Evolutionary conservation across 2,797 vertebrate genomes (phyloP).

Genomic region (Mormyrus hasselquistii): DNA sequence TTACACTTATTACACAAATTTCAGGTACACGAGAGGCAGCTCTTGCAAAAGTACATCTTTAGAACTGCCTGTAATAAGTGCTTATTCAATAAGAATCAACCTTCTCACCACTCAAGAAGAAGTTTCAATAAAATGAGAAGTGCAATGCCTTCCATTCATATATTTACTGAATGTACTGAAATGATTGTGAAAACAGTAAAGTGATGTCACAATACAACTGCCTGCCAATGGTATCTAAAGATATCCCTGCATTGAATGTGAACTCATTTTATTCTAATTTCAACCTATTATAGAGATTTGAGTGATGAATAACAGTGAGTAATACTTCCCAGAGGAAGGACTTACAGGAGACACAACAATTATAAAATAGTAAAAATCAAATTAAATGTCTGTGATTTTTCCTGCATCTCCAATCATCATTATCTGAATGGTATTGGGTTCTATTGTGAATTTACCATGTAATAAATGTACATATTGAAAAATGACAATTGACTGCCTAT

Average conservation of each 20-base stretch:
- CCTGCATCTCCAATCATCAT: background rate
- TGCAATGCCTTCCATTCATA: background rate
- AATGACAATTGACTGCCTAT: background rate
- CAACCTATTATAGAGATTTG: background rate
- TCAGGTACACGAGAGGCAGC: background rate
- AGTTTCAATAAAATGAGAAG: background rate
- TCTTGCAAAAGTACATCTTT: background rate
- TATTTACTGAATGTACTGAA: background rate
- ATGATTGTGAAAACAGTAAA: background rate
- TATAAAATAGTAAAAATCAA: background rate
- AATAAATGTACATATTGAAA: background rate
- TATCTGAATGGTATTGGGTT: background rate
- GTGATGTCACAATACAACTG: background rate
- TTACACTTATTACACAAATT: background rate
- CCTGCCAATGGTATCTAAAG: background rate
- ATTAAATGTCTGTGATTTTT: background rate
- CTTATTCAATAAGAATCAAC: background rate
- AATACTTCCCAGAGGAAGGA: background rate
- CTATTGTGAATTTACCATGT: constrained; percentile 1
- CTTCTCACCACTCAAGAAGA: background rate
- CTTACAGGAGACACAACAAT: background rate
- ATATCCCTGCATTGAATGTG: background rate
- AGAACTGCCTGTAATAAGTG: background rate
- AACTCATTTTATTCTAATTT: background rate
- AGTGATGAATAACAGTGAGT: background rate